These are phyloP conservation scores for Siniperca knerii DNA, from an alignment of 2,113 vertebrate species.

Conservation along the genomic window DNA sequence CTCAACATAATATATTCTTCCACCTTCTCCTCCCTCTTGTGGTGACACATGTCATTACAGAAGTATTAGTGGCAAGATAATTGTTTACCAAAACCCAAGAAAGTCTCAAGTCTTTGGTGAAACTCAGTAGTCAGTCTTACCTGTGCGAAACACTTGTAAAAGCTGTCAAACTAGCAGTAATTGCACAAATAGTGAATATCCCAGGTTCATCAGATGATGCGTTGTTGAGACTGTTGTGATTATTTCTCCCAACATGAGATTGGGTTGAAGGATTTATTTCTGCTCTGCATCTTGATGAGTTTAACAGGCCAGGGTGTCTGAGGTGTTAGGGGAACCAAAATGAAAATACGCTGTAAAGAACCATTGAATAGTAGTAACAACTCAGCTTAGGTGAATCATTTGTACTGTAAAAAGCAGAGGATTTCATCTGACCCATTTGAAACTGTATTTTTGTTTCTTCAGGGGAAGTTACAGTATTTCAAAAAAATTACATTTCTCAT, in stretches of 20 bases:
- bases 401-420: background rate
- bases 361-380: background rate
- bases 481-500: background rate
- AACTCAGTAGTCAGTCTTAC: background rate
- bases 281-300: background rate
- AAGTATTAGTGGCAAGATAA: background rate
- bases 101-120: background rate
- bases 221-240: background rate
- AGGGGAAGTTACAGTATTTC: background rate
- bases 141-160: background rate
- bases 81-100: conserved; percentile 4
- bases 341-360: background rate
- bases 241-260: background rate
- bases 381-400: background rate
- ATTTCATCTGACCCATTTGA: background rate
- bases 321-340: background rate
- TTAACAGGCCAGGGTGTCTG: background rate
- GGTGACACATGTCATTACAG: conserved; percentile 49
- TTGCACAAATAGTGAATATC: background rate
- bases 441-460: background rate
- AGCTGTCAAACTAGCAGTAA: background rate
- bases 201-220: background rate
- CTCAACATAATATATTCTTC: background rate
- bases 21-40: conserved; percentile 63
- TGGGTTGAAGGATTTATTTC: background rate